Evolutionary conservation across 2,113 vertebrate species (phyloP).

Genomic region (Psilopsiagon aurifrons): DNA sequence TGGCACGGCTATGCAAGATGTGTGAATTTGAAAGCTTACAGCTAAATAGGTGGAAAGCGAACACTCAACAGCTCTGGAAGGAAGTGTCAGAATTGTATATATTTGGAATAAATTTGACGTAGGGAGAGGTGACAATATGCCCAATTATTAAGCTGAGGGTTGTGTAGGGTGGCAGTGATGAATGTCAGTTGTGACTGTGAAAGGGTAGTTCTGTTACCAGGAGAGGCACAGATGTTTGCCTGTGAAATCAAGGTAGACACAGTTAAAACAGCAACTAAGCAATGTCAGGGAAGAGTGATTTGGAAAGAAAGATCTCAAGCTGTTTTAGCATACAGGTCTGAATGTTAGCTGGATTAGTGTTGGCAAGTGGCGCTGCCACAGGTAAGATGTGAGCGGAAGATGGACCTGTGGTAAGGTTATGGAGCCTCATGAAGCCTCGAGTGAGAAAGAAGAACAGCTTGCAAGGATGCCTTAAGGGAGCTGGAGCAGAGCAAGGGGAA

Average conservation of each 20-base stretch:
- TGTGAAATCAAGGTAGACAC: background rate
- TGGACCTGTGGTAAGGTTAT: background rate
- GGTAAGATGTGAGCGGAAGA: accelerated
- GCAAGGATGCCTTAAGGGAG: background rate
- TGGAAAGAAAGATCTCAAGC: background rate
- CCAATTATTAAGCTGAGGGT: accelerated
- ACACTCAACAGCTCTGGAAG: background rate
- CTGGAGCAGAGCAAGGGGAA: background rate
- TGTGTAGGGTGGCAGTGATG: accelerated
- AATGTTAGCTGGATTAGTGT: background rate
- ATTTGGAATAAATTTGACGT: background rate
- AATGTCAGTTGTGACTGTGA: accelerated
- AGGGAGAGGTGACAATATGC: background rate
- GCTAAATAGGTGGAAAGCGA: background rate
- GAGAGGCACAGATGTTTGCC: background rate
- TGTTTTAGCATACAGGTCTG: background rate
- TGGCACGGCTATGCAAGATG: background rate
- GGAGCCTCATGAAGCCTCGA: accelerated
- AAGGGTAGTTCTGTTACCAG: background rate
- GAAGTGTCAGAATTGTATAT: background rate
- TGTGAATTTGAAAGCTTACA: accelerated
- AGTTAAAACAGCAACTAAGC: background rate
- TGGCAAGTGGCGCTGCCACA: background rate
- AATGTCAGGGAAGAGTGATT: background rate
- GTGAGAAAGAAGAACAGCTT: background rate